phyloP scores from a whole-genome alignment of 2,888 invertebrate genomes.

The Orthonevra nobilis region DNA sequence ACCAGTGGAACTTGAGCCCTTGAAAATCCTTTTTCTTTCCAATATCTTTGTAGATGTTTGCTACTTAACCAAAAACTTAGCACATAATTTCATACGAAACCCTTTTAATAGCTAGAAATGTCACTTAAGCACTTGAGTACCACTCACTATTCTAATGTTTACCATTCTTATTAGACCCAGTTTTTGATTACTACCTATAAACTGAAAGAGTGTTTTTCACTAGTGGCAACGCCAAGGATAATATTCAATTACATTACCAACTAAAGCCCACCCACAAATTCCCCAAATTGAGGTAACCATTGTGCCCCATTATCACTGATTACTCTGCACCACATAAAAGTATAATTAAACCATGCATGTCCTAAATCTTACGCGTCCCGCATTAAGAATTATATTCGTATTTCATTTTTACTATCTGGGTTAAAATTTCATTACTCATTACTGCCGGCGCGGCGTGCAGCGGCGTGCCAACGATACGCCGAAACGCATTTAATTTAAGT shows the following conservation, averaged over 20 bases:
- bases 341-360: conserved; percentile 32
- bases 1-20: too few relatives aligned
- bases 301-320: conserved; percentile 42
- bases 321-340: conserved; percentile 44
- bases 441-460: background rate
- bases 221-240: background rate
- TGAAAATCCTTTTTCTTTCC: too few relatives aligned
- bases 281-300: conserved; percentile 45
- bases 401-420: conserved; percentile 39
- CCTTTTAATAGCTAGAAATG: too few relatives aligned
- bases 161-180: too few relatives aligned
- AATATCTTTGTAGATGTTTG: too few relatives aligned
- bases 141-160: too few relatives aligned
- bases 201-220: too few relatives aligned
- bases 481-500: conserved; percentile 24
- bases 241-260: conserved; percentile 8
- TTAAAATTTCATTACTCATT: conserved; percentile 49
- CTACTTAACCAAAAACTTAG: too few relatives aligned
- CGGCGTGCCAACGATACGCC: too few relatives aligned
- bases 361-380: conserved; percentile 29
- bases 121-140: too few relatives aligned
- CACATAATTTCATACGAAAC: too few relatives aligned
- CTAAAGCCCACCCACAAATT: background rate
- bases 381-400: conserved; percentile 38
- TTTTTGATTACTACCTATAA: too few relatives aligned